These are phyloP conservation scores for Helarctos malayanus DNA, from an alignment of 2,797 vertebrate species.

Conservation along the genomic window DNA sequence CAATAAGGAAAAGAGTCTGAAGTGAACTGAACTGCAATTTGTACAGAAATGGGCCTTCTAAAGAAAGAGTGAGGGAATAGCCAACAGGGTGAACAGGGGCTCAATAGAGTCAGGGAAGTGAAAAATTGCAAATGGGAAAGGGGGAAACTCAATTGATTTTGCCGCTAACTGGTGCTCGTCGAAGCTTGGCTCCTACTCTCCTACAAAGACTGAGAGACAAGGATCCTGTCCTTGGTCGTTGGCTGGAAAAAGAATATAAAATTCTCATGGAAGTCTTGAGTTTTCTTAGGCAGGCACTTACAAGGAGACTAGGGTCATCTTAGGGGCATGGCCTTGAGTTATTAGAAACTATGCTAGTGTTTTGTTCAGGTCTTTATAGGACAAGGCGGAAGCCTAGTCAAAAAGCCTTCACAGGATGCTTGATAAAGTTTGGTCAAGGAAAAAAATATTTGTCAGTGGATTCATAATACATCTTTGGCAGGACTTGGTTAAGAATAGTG, in stretches of 20 bases:
- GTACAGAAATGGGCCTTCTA: background rate
- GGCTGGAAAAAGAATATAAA: background rate
- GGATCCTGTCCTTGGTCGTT: background rate
- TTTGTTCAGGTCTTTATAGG: background rate
- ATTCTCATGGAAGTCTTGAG: background rate
- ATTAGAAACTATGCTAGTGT: background rate
- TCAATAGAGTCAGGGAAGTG: background rate
- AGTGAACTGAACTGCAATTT: background rate
- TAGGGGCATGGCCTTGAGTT: background rate
- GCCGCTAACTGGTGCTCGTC: background rate
- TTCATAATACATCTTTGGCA: background rate
- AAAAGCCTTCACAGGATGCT: background rate
- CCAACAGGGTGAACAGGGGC: background rate
- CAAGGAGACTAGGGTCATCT: background rate
- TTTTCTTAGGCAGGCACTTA: background rate
- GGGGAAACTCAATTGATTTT: background rate
- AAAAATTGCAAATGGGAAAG: background rate
- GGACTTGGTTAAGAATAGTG: background rate
- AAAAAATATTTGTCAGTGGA: background rate
- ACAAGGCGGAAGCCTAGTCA: background rate
- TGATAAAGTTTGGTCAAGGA: background rate
- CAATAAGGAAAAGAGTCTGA: background rate
- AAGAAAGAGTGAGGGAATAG: background rate
- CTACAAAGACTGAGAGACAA: background rate
- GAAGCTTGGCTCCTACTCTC: background rate